Evolutionary conservation across 2,888 invertebrate genomes (phyloP).

Genomic region (Corbicula japonica): DNA sequence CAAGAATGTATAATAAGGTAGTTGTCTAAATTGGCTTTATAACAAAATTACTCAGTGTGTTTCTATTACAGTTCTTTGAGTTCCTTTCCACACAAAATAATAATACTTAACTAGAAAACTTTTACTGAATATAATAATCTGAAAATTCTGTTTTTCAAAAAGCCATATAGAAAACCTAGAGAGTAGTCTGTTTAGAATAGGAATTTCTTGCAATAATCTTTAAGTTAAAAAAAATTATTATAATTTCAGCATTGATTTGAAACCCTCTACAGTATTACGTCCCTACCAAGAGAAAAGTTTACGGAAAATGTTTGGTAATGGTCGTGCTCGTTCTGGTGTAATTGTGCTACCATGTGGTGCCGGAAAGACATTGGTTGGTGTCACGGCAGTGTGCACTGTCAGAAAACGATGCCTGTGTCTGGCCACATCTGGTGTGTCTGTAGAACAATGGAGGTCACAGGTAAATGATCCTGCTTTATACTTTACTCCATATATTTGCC

Average conservation of each 20-base stretch:
- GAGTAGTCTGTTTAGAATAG: neutral
- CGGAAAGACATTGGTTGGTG: conserved; percentile 94
- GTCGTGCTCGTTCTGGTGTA: conserved; percentile 95
- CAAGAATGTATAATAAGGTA: no score
- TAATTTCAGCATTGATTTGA: conserved; percentile 90
- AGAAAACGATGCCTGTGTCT: conserved; percentile 97
- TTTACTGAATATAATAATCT: no score
- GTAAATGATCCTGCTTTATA: no score
- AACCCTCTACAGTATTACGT: conserved; percentile 96
- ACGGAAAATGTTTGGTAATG: conserved; percentile 99
- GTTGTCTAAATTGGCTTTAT: no score
- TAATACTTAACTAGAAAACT: no score
- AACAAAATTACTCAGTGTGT: no score
- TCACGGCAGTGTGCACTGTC: conserved; percentile 99
- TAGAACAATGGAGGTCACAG: conserved; percentile 99
- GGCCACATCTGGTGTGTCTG: conserved; percentile 99
- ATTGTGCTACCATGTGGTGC: conserved; percentile 98
- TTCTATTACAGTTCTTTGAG: no score
- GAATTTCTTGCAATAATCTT: no score
- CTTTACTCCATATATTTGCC: no score
- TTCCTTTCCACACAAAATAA: no score
- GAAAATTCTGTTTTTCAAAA: neutral
- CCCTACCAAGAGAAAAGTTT: conserved; percentile 99
- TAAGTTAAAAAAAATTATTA: no score
- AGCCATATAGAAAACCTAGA: neutral